These are phyloP conservation scores for Bovichtus variegatus DNA, from an alignment of 2,797 vertebrate genomes.

Conservation along the genomic window DNA sequence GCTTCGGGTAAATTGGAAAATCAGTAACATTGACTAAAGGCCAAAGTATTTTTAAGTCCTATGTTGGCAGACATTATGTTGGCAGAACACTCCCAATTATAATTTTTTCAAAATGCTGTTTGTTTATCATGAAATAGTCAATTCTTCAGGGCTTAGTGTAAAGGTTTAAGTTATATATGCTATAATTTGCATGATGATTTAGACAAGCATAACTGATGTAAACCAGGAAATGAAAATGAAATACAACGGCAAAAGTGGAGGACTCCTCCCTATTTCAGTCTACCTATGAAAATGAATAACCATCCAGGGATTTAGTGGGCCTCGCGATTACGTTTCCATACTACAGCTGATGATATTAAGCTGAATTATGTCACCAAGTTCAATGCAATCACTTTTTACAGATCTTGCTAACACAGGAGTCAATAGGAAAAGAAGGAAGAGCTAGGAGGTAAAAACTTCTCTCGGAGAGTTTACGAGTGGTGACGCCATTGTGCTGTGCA, in stretches of 20 bases:
- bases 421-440: slow-evolving; percentile 34
- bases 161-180: neutral
- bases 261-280: neutral
- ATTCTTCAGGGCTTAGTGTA: neutral
- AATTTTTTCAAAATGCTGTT: neutral
- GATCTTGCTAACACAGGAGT: slow-evolving; percentile 29
- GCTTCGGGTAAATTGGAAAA: slow-evolving; percentile 8
- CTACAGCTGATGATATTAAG: slow-evolving; percentile 7
- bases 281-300: neutral
- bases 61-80: slow-evolving; percentile 4
- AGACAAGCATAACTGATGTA: neutral
- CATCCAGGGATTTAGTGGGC: neutral
- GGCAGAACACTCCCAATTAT: neutral
- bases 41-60: neutral
- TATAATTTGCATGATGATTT: neutral
- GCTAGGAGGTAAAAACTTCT: slow-evolving; percentile 49
- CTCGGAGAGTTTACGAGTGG: slow-evolving; percentile 72
- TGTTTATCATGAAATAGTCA: neutral
- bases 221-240: neutral
- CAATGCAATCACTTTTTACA: slow-evolving; percentile 14
- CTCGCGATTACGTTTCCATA: slow-evolving; percentile 17
- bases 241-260: neutral
- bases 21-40: slow-evolving; percentile 5
- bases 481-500: slow-evolving; percentile 77
- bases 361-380: slow-evolving; percentile 21